phyloP scores from a whole-genome alignment of 1,140 invertebrate species.

The Elysia chlorotica region DNA sequence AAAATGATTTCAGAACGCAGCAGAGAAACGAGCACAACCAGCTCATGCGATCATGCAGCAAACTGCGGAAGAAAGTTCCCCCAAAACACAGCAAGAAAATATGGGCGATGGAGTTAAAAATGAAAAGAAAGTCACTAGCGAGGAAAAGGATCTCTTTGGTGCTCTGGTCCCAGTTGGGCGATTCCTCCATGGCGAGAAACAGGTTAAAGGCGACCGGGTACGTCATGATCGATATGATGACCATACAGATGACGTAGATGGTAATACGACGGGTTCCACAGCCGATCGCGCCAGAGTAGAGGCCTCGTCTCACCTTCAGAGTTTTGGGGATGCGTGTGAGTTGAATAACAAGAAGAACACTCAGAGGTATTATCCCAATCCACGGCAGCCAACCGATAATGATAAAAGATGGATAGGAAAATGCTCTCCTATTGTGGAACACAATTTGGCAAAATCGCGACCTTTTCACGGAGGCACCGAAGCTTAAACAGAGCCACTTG shows the following conservation, averaged over 20 bases:
- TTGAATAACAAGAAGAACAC: conserved; percentile 6
- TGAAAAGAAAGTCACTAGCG: conserved; percentile 13
- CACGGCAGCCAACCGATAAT: conserved; percentile 7
- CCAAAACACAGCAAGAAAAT: conserved; percentile 12
- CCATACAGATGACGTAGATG: conserved; percentile 14
- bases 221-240: conserved; percentile 3
- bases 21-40: conserved; percentile 6
- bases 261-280: conserved; percentile 10
- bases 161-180: conserved; percentile 2
- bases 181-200: conserved; percentile 13
- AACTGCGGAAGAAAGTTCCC: conserved; percentile 9
- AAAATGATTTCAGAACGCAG: no score
- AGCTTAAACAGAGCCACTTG: conserved; percentile 9
- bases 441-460: background rate
- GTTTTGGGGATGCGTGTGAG: conserved; percentile 8
- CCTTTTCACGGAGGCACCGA: background rate
- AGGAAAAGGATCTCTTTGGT: conserved; percentile 10
- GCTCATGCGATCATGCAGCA: conserved; percentile 6
- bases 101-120: conserved; percentile 13
- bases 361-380: conserved; percentile 10
- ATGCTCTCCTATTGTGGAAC: background rate
- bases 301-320: background rate
- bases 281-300: background rate
- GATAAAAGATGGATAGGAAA: conserved; percentile 4
- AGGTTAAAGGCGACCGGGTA: conserved; percentile 14